Conservation (phyloP, 2,888 invertebrate genomes). For the Actias luna region DNA sequence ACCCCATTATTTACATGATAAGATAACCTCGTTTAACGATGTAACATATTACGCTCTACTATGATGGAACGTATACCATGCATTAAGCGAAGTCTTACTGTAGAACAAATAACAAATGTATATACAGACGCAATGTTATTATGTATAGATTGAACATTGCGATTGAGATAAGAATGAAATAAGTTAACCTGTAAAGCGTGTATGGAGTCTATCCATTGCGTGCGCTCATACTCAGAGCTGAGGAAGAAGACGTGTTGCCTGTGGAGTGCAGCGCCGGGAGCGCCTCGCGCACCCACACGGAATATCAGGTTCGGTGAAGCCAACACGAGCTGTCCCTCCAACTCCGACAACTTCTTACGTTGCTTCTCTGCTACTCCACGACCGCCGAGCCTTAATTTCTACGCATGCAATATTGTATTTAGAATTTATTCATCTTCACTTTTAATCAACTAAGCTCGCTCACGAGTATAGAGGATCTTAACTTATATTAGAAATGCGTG, state of each 20-base stretch:
- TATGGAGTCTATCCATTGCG: constrained; percentile 97
- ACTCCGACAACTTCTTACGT: constrained; percentile 93
- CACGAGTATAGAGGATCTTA: no score
- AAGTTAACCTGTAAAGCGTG: constrained; percentile 87
- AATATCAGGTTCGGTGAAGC: constrained; percentile 95
- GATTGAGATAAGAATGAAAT: not conserved
- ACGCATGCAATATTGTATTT: constrained; percentile 13
- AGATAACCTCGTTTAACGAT: no score
- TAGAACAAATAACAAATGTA: no score
- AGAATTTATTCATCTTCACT: no score
- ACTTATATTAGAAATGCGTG: no score
- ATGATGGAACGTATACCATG: no score
- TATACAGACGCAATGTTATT: no score
- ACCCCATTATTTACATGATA: no score
- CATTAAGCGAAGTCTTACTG: no score
- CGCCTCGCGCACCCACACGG: constrained; percentile 87
- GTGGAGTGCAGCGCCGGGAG: constrained; percentile 79
- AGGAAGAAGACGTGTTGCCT: constrained; percentile 92
- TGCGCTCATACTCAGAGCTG: constrained; percentile 96
- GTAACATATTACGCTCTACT: no score
- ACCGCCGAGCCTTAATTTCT: constrained; percentile 83
- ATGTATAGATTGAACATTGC: no score
- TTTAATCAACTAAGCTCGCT: no score
- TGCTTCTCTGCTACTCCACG: constrained; percentile 89
- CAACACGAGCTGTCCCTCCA: constrained; percentile 94